Evolutionary conservation across 2,888 invertebrate genomes (phyloP).

Genomic region (Tribolium freemani): DNA sequence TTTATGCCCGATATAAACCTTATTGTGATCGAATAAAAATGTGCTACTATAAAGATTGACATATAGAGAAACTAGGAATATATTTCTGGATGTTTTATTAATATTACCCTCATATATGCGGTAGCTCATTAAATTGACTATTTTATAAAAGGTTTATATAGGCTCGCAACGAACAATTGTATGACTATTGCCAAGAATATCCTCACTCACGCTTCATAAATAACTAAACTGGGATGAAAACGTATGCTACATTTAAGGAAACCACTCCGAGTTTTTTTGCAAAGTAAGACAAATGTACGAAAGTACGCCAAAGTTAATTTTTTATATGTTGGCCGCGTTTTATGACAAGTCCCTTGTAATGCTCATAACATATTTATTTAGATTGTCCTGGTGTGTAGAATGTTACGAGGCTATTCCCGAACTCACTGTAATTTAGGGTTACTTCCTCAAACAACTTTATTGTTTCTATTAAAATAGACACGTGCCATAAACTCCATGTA

Average conservation of each 20-base stretch:
- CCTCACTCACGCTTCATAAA: constrained; percentile 22
- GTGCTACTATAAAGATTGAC: constrained; percentile 50
- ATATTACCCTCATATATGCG: constrained; percentile 30
- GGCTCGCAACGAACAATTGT: constrained; percentile 20
- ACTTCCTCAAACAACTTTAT: constrained; percentile 38
- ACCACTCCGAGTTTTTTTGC: constrained; percentile 34
- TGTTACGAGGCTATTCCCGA: constrained; percentile 45
- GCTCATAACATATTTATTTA: constrained; percentile 49
- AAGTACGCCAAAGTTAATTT: constrained; percentile 42
- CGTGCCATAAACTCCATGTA: constrained; percentile 13
- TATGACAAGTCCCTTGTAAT: constrained; percentile 48
- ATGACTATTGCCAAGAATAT: constrained; percentile 4
- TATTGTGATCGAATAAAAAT: constrained; percentile 50
- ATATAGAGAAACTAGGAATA: constrained; percentile 49
- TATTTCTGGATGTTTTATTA: constrained; percentile 41
- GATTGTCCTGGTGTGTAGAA: constrained; percentile 45
- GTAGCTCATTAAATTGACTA: constrained; percentile 33
- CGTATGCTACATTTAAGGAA: constrained; percentile 33
- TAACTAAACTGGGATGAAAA: constrained; percentile 26
- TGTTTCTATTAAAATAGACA: constrained; percentile 35
- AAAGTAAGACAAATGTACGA: constrained; percentile 43
- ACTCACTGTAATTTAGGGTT: constrained; percentile 38
- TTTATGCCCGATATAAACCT: constrained; percentile 49
- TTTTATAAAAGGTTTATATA: constrained; percentile 27
- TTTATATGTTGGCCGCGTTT: constrained; percentile 47